Evolutionary conservation across 2,888 invertebrate species (phyloP), one percentile per base, ranked within the genome.

Genomic region (Heliconius aoede): DNA sequence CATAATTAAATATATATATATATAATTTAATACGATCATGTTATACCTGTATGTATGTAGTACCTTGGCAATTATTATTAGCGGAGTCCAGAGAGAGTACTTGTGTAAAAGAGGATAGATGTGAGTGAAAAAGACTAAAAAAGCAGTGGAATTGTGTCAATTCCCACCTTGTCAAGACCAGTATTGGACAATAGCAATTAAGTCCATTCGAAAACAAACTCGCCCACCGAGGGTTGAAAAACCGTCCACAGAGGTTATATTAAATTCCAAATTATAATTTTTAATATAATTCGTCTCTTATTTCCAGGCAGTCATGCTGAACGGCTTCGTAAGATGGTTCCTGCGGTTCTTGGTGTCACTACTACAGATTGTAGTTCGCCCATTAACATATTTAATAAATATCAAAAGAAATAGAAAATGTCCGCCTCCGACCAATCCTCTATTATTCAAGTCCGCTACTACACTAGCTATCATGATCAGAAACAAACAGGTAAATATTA

Each of bases 391-490:
- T 81, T 76, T 95, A 72, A 81, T 93, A 28, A 95, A 93, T 84
- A 94, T 96, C 83, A 94, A 94, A 84, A 91, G 95, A 81, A 94
- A 93, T 76, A 95, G 94, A 86, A 95, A 95, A 89, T 95, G 96
- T 85, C 96, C 97, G 32, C 95, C 96, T 3, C 96, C 97, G 15
- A 92, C 91, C 60, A 96, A 97, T 86, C 95, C 95, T 30, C 86
- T 97, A 80, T 94, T 97, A 71, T 95, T 96, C 85, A 95, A 96
- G 84, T 96, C 97, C 78, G 97, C 97, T 62, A 95, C 95, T 21
- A 94, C 95, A 77, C 89, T 97, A 78, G 96, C 97, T 8, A 94
- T 93, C 83, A 96, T 96, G 94, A 97, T 98, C 85, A 95, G 97
- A 86, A 95, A 91, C 72, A 95, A 91, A 95, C 95, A 97, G 95